Evolutionary conservation across 2,888 invertebrate genomes (phyloP), one percentile per base, ranked within the genome.

Genomic region (Chaitophorus viminalis): DNA sequence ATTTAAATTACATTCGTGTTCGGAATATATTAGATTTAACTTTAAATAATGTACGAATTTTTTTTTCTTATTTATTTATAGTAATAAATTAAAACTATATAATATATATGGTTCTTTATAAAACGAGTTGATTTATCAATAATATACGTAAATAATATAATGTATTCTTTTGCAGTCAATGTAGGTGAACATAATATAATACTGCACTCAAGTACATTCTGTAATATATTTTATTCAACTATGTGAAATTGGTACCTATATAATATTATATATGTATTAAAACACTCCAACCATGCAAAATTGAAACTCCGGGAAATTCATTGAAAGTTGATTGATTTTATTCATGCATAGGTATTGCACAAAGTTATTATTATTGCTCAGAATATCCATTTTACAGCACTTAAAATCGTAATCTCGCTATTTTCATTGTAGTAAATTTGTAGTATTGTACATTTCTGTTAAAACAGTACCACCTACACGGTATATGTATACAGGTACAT

Each of bases 1-100:
- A 68, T 79, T 79, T 65, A 79, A 79, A 79, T 79, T 79, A 65
- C 65, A 79, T 79, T 65, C 79, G 79, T 79, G 79, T 39, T 79
- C 39, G 65, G 79, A 65, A 79, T 79, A 79, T 79, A 79, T 79
- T 79, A 79, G 29, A 68, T 79, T 68, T 65, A 79, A 79, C 65
- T 39, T 65, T 79, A 18, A 9, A 39, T 39, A 21, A 18, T 79
- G 21, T 54, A 54, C 21, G 3, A 39, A 39, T 39, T 29, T 79
- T 65, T 54, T 31, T 76, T 21, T 77, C 21, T 75, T 75, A n/a
- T 52, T 77, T 77, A 78, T 33, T 25, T 54, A 25, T 25, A 78
- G 31, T 54, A 21, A 79, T 31, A 70, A 70, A 70, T 70, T 70
- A 70, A 70, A 68, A 31, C 29, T 70, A 29, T 1, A n/a, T n/a